These are phyloP conservation scores for Siderastrea radians DNA, from an alignment of 92 coral and sea anemone species.

Conservation along the genomic window DNA sequence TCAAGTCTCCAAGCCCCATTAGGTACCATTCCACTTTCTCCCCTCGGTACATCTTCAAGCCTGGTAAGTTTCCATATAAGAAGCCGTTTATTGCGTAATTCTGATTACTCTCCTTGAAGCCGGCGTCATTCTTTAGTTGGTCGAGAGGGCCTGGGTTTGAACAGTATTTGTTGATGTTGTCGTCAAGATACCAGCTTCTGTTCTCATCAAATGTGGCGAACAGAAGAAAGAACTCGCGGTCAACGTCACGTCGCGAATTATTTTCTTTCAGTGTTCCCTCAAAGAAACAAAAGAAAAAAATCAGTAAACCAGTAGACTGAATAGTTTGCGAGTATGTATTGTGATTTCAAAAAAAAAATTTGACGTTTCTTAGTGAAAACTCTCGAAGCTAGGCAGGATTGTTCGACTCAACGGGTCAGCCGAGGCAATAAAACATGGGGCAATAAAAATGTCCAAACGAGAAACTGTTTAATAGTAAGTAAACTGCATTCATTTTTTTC, in stretches of 20 bases:
- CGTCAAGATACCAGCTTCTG: conserved; percentile 89
- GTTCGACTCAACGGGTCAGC: no score
- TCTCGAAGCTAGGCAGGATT: no score
- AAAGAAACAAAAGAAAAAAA: not conserved
- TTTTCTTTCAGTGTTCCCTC: conserved; percentile 68
- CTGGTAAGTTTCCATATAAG: conserved; percentile 81
- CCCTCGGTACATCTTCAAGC: conserved; percentile 72
- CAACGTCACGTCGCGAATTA: conserved; percentile 66
- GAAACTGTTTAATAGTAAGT: no score
- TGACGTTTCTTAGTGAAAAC: no score
- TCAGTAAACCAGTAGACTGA: no score
- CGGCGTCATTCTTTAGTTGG: conserved; percentile 69
- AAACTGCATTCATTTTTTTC: no score
- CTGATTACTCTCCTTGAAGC: conserved; percentile 85
- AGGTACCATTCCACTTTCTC: conserved; percentile 88
- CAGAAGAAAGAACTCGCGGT: conserved; percentile 85
- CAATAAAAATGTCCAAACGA: no score
- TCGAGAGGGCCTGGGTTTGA: conserved; percentile 45
- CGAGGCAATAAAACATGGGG: no score
- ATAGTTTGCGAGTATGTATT: no score
- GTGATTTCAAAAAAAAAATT: no score
- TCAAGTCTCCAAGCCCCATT: conserved; percentile 82
- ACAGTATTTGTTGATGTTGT: conserved; percentile 65
- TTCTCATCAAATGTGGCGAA: conserved; percentile 89
- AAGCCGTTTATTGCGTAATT: conserved; percentile 88